Conservation (phyloP, 2,888 invertebrate species). For the Tenthredo scrophulariae region DNA sequence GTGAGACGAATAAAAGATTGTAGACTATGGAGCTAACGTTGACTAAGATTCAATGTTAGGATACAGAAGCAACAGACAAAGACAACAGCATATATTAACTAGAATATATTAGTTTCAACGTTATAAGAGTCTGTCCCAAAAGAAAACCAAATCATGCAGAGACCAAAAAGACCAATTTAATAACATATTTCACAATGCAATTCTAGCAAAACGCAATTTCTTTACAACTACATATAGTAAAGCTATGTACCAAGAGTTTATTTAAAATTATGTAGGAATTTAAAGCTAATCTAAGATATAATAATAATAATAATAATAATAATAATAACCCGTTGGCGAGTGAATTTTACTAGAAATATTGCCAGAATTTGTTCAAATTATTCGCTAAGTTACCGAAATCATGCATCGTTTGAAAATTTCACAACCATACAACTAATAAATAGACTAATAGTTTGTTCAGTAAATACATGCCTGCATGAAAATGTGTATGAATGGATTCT, state of each 20-base stretch:
- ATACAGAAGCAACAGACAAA: conserved; percentile 24
- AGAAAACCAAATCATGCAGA: conserved; percentile 29
- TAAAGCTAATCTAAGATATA: conserved; percentile 4
- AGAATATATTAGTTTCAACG: conserved; percentile 3
- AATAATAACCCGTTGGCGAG: conserved; percentile 27
- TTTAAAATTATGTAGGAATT: neutral
- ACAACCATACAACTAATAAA: neutral
- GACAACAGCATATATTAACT: conserved; percentile 28
- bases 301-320: conserved; percentile 30
- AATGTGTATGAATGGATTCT: neutral
- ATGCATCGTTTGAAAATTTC: conserved; percentile 23
- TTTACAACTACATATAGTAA: conserved; percentile 24
- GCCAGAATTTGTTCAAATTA: neutral
- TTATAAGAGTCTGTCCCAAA: conserved; percentile 20
- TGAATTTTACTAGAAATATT: conserved; percentile 23
- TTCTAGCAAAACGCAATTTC: neutral
- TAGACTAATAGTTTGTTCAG: neutral
- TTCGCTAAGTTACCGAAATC: conserved; percentile 25
- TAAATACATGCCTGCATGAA: neutral
- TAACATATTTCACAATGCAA: neutral
- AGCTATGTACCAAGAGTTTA: conserved; percentile 25
- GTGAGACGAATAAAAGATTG: neutral
- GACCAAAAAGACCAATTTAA: conserved; percentile 6
- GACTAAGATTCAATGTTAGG: conserved; percentile 18
- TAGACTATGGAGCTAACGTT: neutral